phyloP scores from a whole-genome alignment of 2,113 vertebrate species.

The Podarcis raffonei region DNA sequence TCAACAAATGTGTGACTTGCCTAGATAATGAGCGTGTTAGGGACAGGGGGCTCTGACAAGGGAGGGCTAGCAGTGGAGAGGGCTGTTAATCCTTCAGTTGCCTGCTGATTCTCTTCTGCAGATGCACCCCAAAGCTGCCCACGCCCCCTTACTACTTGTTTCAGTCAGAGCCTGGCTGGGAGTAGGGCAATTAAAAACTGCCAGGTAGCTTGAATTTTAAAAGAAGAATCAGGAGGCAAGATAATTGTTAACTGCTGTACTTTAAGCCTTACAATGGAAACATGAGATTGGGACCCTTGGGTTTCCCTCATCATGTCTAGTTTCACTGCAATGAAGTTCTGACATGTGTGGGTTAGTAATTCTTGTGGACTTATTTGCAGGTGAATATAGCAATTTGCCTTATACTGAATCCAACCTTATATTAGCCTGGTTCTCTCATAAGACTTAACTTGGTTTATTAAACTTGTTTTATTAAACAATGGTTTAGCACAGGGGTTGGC shows the following conservation, averaged over 20 bases:
- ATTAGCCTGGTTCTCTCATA: not conserved
- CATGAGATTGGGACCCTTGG: not conserved
- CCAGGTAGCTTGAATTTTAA: not conserved
- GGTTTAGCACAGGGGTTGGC: no score
- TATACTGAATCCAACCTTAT: not conserved
- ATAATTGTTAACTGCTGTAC: not conserved
- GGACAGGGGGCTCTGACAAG: not conserved
- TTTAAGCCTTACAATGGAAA: not conserved
- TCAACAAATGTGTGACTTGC: not conserved
- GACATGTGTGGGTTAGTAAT: not conserved
- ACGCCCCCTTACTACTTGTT: not conserved
- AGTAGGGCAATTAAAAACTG: not conserved
- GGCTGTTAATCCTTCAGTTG: not conserved
- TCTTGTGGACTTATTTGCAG: not conserved
- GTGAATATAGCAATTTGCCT: not conserved
- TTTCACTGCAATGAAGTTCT: not conserved
- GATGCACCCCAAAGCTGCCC: not conserved
- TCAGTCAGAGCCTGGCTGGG: not conserved
- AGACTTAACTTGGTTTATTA: no score
- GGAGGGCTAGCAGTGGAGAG: not conserved
- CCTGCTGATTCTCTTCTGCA: not conserved
- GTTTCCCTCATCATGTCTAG: not conserved
- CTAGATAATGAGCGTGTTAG: not conserved
- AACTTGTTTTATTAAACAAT: no score
- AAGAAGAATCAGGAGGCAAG: no score